Evolutionary conservation across 2,113 vertebrate species (phyloP), one percentile per base, ranked within the genome.

Genomic region (Leiothrix lutea): DNA sequence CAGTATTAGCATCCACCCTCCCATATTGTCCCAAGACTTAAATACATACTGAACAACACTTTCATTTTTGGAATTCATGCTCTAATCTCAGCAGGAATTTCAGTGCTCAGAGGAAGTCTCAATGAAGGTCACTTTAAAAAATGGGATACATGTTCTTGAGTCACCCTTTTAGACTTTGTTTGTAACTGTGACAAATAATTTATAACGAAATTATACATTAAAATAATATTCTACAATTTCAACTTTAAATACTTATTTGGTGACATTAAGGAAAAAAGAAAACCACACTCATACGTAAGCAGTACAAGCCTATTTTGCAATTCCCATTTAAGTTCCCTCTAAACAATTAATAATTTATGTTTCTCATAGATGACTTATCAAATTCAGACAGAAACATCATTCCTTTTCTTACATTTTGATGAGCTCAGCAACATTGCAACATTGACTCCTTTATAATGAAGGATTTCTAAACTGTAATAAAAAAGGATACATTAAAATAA

Each of bases 331-430:
- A n/a, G n/a, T n/a, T 50, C 4, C 17, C 9, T 73, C 29, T 69
- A 73, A 90, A 71, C 14, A 83, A 83, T 79, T 44, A 77, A 45
- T 77, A 35, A 88, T 93, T 88, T 92, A 60, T 14, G 17, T 72
- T 88, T 83, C 36, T 77, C 75, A 69, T 53, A 69, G 70, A 50
- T 78, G 23, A 80, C 33, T 90, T 93, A 69, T 67, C 71, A 88
- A 95, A 86, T 50, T 72, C 33, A 86, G 62, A 54, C n/a, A n/a
- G n/a, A 92, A 89, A 40, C 45, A 91, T 48, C 53, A 73, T 93
- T 94, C 66, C 8, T 88, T 71, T 50, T 64, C 6, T 47, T 71
- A 44, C 31, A 60, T 26, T 48, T 64, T 72, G 61, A 82, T 79
- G n/a, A 89, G 18, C 13, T 91, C 85, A 78, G n/a, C 29, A 62